These are phyloP conservation scores for Ophion ellenae DNA, from an alignment of 2,888 invertebrate species.

Conservation along the genomic window DNA sequence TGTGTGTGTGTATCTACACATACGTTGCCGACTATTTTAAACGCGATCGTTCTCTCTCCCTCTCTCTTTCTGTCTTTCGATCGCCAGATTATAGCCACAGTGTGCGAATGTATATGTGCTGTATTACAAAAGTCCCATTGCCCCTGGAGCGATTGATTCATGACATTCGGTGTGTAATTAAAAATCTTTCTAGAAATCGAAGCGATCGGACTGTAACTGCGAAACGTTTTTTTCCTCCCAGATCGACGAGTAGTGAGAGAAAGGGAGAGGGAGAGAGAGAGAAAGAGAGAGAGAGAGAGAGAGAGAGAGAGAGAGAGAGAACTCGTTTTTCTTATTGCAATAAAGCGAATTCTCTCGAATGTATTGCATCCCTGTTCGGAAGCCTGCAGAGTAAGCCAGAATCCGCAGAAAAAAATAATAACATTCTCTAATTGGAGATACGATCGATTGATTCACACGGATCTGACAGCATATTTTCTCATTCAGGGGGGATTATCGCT, in stretches of 20 bases:
- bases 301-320: neutral
- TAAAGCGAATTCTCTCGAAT: neutral
- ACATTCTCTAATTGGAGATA: neutral
- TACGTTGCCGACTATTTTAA: slow-evolving; percentile 46
- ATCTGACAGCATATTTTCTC: neutral
- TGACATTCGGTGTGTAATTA: slow-evolving; percentile 54
- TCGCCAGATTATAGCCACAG: neutral
- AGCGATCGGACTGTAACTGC: slow-evolving; percentile 29
- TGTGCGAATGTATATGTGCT: neutral
- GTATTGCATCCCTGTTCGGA: too few relatives aligned
- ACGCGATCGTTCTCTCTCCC: slow-evolving; percentile 13
- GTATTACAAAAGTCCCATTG: slow-evolving; percentile 40
- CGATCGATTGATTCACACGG: neutral
- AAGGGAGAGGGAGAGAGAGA: neutral
- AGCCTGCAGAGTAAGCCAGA: too few relatives aligned
- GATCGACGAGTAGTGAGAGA: neutral
- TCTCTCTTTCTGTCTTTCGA: neutral
- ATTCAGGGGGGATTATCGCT: neutral
- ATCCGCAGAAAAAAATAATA: neutral
- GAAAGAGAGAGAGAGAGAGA: neutral
- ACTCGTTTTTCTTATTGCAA: neutral
- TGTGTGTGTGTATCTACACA: too few relatives aligned
- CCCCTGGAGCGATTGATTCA: slow-evolving; percentile 54
- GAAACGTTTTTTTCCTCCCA: neutral
- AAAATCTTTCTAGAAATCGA: slow-evolving; percentile 48